Evolutionary conservation across 1,140 invertebrate genomes (phyloP).

Genomic region (Aphelenchoides fujianensis): DNA sequence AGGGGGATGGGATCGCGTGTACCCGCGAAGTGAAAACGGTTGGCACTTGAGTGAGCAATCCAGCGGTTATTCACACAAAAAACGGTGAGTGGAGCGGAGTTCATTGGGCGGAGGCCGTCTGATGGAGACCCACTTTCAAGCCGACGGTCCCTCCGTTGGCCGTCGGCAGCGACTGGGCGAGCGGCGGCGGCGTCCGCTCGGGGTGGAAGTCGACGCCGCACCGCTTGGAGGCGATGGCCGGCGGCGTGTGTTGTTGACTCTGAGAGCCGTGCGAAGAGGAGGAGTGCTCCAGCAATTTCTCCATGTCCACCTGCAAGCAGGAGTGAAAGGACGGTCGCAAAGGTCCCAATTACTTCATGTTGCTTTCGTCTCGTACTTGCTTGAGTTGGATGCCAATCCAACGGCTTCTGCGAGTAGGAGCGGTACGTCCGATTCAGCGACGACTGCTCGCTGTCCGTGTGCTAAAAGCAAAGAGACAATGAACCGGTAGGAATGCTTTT

Average conservation of each 20-base stretch:
- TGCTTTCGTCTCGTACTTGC: not conserved
- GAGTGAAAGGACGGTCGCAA: too few relatives aligned
- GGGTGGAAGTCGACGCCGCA: not conserved
- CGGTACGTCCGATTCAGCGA: conserved; percentile 11
- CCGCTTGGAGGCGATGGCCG: not conserved
- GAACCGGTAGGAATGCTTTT: too few relatives aligned
- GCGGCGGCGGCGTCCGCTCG: not conserved
- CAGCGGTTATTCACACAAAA: not conserved
- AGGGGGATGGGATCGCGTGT: not conserved
- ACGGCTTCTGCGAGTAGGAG: conserved; percentile 14
- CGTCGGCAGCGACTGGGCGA: not conserved
- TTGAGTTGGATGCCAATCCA: conserved; percentile 17
- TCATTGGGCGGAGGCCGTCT: conserved; percentile 1
- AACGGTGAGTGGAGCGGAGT: not conserved
- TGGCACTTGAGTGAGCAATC: not conserved
- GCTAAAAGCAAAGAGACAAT: conserved; percentile 10
- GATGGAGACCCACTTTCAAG: conserved; percentile 22
- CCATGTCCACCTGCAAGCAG: conserved; percentile 19
- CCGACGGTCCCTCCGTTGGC: too few relatives aligned
- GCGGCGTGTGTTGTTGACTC: conserved; percentile 9
- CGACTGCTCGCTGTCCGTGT: conserved; percentile 12
- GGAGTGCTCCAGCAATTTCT: conserved; percentile 11
- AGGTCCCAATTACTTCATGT: too few relatives aligned
- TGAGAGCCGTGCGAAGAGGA: conserved; percentile 18
- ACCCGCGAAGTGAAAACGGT: not conserved